phyloP scores from a whole-genome alignment of 2,113 vertebrate genomes.

The Pelvicachromis taeniatus region DNA sequence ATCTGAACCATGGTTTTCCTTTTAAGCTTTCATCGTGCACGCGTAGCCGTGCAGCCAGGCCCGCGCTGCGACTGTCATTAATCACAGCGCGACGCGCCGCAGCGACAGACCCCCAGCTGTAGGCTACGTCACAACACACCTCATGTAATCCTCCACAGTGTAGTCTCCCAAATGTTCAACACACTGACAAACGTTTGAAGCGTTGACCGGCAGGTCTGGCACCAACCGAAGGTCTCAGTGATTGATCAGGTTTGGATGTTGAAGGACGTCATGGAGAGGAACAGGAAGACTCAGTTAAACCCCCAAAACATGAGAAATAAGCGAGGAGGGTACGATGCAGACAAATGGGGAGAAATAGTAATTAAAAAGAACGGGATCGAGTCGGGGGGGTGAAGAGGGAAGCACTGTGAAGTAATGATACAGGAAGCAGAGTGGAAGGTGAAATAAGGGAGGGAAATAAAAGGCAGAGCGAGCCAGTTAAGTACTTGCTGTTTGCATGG shows the following conservation, averaged over 20 bases:
- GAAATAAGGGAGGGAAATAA: too few species aligned
- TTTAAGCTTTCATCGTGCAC: background rate
- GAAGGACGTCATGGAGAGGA: background rate
- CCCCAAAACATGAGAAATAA: too few species aligned
- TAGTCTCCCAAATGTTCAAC: background rate
- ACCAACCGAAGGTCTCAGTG: background rate
- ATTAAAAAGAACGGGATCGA: too few species aligned
- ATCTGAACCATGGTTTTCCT: background rate
- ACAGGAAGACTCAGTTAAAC: too few species aligned
- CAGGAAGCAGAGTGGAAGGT: too few species aligned
- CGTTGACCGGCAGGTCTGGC: background rate
- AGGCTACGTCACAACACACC: background rate
- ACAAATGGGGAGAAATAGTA: too few species aligned
- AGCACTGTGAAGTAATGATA: too few species aligned
- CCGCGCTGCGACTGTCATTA: constrained; percentile 3
- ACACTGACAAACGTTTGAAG: constrained; percentile 3
- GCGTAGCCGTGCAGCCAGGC: background rate
- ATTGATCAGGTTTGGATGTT: background rate
- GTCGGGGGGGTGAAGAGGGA: too few species aligned
- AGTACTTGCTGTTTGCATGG: too few species aligned
- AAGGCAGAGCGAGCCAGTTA: too few species aligned
- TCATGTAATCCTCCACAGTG: background rate
- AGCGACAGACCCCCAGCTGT: background rate
- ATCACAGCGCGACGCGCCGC: background rate
- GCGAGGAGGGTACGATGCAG: too few species aligned